Base-by-base conservation (phyloP, 2,113 vertebrate genomes). In the Nothobranchius kuhntae region DNA sequence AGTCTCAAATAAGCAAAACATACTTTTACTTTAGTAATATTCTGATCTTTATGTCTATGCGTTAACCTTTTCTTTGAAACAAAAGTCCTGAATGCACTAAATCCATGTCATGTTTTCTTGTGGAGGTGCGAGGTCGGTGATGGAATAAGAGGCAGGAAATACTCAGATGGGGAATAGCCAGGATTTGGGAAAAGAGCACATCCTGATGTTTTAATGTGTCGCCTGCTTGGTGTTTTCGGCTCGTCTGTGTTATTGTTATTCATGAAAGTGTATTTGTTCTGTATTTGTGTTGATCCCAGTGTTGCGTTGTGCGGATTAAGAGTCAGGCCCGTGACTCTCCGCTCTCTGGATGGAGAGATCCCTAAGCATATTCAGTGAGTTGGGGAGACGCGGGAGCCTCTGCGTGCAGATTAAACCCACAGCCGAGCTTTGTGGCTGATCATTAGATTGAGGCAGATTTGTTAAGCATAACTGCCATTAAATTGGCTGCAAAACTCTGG, bases 401-500 rank as follows among this genome's bases (percentile, higher is more conserved):
- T 66, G 84, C 67, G 77, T 61, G 80, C 79, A 91, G 88, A 89
- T 90, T 89, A 91, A 85, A 91, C 59, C 79, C 61, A 47, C 51
- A 81, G 82, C 80, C 85, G 52, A 65, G 86, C 87, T 87, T 91
- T 91, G 86, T 89, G 82, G 78, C 78, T 84, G 86, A 89, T 87
- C 85, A 86, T 86, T 90, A 90, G 87, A 92, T 90, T 87, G 86
- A 88, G 76, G 83, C 77, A 85, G 86, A 91, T 91, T 90, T 91
- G 87, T 91, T 92, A 91, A 84, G 86, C 87, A 89, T 91, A 90
- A 92, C 88, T 87, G 82, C 83, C 82, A 91, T 90, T 91, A 91
- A 91, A 92, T 90, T 87, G 83, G 85, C 86, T 83, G 78, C 87
- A 85, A 89, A 91, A 86, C 85, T 82, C 81, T 62, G 84, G 86